Percentiles rank a stretch among this genome's conserved stretches.
phyloP scores from a whole-genome alignment of 2,797 vertebrate species.

The Halcyon chelicuti region DNA sequence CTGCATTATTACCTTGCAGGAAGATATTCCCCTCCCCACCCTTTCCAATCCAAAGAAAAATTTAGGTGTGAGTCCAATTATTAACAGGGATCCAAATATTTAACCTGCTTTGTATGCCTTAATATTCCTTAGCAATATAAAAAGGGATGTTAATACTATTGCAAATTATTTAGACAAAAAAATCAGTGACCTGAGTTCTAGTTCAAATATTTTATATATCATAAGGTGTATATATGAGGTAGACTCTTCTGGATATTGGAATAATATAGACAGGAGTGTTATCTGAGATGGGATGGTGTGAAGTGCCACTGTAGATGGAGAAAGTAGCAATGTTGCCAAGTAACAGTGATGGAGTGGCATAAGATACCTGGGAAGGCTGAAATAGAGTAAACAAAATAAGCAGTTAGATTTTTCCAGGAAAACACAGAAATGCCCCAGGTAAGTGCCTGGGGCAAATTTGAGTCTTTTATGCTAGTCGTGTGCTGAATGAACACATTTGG shows the following conservation, averaged over 20 bases:
- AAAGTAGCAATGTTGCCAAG: neutral
- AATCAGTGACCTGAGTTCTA: neutral
- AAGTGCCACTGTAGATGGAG: neutral
- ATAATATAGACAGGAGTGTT: neutral
- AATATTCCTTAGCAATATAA: neutral
- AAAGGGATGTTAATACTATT: neutral
- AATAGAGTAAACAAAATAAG: neutral
- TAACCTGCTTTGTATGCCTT: neutral
- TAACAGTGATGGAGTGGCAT: neutral
- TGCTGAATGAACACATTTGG: neutral
- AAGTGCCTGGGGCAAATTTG: neutral
- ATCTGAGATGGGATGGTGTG: neutral
- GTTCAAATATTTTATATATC: neutral
- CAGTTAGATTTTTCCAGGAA: neutral
- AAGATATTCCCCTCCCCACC: neutral
- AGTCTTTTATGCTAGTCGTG: neutral
- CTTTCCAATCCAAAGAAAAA: neutral
- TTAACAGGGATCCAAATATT: neutral
- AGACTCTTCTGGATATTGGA: neutral
- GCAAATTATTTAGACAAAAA: neutral
- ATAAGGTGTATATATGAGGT: neutral
- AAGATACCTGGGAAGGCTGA: neutral
- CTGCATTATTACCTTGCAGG: neutral
- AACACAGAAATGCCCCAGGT: neutral
- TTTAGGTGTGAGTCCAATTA: neutral